Conservation (phyloP, 2,888 invertebrate species). For the Drosophila maculinotata region DNA sequence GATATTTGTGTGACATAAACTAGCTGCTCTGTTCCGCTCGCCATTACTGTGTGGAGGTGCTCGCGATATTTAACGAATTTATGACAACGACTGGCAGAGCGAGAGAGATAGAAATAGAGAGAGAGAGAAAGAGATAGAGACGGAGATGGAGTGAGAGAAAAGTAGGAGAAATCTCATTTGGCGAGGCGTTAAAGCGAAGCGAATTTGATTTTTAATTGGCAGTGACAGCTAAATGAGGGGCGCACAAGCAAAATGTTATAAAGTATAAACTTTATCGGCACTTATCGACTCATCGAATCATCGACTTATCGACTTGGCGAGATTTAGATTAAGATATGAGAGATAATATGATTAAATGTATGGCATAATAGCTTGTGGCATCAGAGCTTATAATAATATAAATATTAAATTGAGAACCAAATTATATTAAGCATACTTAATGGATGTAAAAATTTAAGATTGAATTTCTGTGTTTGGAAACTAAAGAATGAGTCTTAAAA, state of each 20-base stretch:
- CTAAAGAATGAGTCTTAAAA: too few species aligned
- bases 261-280: conserved; percentile 23
- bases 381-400: neutral
- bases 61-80: conserved; percentile 70
- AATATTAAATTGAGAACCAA: neutral
- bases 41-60: conserved; percentile 37
- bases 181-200: conserved; percentile 62
- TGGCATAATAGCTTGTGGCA: neutral
- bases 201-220: conserved; percentile 76
- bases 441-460: too few species aligned
- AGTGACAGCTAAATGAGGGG: conserved; percentile 40
- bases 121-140: neutral
- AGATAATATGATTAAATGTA: neutral
- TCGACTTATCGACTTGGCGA: conserved; percentile 22
- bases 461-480: too few species aligned
- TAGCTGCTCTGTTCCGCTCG: conserved; percentile 46
- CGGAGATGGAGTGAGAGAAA: neutral
- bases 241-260: conserved; percentile 3
- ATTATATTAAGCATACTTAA: neutral
- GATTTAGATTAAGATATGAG: neutral
- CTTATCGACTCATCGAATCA: conserved; percentile 20
- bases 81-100: conserved; percentile 47
- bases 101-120: neutral
- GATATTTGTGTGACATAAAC: conserved; percentile 78
- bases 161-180: conserved; percentile 63